Conservation (phyloP, 2,113 vertebrate species). For the Pristiophorus japonicus region DNA sequence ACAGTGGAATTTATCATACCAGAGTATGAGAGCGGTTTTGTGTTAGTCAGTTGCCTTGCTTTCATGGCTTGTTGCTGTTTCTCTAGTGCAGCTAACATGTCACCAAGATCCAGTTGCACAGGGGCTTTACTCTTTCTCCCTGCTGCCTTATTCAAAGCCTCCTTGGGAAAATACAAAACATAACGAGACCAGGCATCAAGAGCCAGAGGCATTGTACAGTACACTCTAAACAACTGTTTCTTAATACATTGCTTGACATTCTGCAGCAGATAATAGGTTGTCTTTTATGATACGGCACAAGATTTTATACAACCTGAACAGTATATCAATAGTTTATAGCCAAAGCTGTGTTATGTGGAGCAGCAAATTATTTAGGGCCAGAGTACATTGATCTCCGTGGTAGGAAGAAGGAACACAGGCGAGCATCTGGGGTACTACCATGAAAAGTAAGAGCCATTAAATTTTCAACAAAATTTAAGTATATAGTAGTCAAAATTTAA, state of each 20-base stretch:
- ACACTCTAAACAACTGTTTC: not conserved
- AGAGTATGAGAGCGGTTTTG: conserved; percentile 82
- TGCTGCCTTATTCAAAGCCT: conserved; percentile 89
- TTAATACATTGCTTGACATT: not conserved
- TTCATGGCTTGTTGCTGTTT: conserved; percentile 96
- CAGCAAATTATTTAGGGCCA: not conserved
- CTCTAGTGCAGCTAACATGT: conserved; percentile 92
- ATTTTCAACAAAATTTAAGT: not conserved
- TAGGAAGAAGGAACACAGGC: not conserved
- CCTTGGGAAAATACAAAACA: conserved; percentile 54
- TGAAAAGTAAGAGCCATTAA: not conserved
- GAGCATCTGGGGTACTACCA: not conserved
- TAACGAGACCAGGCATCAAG: not conserved
- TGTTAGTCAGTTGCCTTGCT: conserved; percentile 88
- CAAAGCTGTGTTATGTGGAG: not conserved
- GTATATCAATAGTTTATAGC: not conserved
- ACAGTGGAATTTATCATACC: conserved; percentile 57
- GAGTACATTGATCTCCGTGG: not conserved
- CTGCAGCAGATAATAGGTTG: not conserved
- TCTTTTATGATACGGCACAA: not conserved
- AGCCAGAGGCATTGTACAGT: not conserved
- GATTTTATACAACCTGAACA: no score
- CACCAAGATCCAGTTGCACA: conserved; percentile 90
- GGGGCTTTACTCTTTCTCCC: conserved; percentile 95
- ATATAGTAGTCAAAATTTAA: not conserved